A percentile compares a stretch with the other conserved stretches of the same genome.
These are phyloP conservation scores for Rhagoletis zephyria DNA, from an alignment of 1,140 invertebrate species.

Conservation along the genomic window DNA sequence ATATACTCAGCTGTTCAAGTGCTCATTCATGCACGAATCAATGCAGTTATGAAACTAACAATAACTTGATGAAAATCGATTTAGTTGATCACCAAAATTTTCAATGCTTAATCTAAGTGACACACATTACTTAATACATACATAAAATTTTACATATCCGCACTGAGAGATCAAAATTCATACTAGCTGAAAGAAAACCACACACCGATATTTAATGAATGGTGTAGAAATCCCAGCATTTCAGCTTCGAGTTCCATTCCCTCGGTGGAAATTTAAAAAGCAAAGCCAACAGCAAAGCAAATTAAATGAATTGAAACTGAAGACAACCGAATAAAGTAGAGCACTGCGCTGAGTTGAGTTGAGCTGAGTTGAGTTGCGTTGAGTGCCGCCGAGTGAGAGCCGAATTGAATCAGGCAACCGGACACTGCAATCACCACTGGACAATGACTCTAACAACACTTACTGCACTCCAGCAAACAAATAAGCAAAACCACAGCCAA, in stretches of 20 bases:
- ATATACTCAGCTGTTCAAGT: not conserved
- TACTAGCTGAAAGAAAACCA: not conserved
- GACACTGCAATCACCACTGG: constrained; percentile 37
- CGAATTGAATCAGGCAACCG: constrained; percentile 13
- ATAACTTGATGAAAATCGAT: not conserved
- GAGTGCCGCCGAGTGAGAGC: not conserved
- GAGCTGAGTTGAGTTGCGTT: not conserved
- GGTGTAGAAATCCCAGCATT: not conserved
- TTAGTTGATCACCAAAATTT: not conserved
- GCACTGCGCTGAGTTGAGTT: not conserved
- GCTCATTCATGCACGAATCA: not conserved
- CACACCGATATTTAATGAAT: not conserved
- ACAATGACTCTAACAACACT: constrained; percentile 2
- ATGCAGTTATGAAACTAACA: not conserved
- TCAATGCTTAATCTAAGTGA: not conserved
- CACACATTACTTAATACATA: not conserved
- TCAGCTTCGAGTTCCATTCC: constrained; percentile 26
- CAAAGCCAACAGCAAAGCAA: constrained; percentile 14
- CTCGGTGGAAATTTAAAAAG: constrained; percentile 25
- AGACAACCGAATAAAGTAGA: not conserved
- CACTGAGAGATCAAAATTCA: not conserved
- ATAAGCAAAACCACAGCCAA: constrained; percentile 17
- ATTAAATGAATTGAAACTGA: constrained; percentile 39
- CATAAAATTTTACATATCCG: not conserved
- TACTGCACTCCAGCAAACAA: not conserved